Evolutionary conservation across 2,888 invertebrate species (phyloP), one percentile per base, ranked within the genome.

Genomic region (Empis livida): DNA sequence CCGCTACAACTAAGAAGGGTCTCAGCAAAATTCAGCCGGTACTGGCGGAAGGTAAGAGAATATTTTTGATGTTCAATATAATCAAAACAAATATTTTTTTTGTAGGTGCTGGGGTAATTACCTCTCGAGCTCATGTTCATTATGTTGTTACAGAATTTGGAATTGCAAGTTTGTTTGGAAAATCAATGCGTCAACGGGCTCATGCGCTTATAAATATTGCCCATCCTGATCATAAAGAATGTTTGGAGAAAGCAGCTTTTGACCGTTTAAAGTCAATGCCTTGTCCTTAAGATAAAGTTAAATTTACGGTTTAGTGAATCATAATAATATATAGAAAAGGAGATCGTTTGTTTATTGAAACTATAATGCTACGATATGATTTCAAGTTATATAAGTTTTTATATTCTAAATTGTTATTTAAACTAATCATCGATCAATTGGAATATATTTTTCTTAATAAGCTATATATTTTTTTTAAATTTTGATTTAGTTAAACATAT

Each of bases 121-220:
- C 93, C 0, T 82, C 87, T 0, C 77, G 94, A 53, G 92, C 90
- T 0, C 94, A 95, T 65, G 88, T 88, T 0, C 89, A 94, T 65
- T 95, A 94, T 65, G 78, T 95, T 4, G 94, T 94, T 1, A 95
- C 95, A 0, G 95, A 95, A 64, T 77, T 86, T 55, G 95, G 95
- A 14, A 84, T 94, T 55, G 94, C 94, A 0, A 74, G 81, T 48
- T 71, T 95, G 43, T 94, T 93, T 67, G 95, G 95, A 38, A 91
- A 89, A 69, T 84, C 82, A 14, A 74, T 94, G 45, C 75, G 93
- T 2, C 94, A 95, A 65, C 74, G 95, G 45, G 93, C 94, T 4
- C 80, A 92, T 67, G 92, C 82, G 50, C 75, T 95, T 5, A 94
- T 95, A 61, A 75, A 84, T 53, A 80, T 95, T 35, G 82, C 95